A percentile compares a stretch with the other conserved stretches of the same genome.
Conservation (phyloP, 1,140 invertebrate species). For the Odontomachus brunneus region DNA sequence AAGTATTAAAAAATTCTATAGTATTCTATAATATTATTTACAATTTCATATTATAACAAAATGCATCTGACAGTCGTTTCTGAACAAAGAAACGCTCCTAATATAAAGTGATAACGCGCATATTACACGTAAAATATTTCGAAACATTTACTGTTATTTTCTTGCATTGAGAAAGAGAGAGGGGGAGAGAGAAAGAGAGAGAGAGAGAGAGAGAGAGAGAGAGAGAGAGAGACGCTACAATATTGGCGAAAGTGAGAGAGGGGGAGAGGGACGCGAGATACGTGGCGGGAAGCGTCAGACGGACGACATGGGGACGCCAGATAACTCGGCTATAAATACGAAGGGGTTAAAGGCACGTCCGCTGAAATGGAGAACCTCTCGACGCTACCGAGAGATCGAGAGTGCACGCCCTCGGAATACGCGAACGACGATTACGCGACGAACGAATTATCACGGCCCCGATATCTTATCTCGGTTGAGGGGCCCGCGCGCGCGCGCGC, state of each 20-base stretch:
- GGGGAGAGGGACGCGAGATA: not conserved
- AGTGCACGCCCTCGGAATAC: constrained; percentile 34
- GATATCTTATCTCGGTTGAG: constrained; percentile 68
- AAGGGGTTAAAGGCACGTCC: constrained; percentile 45
- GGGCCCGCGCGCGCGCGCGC: not conserved
- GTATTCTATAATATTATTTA: too few relatives aligned
- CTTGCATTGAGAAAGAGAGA: too few relatives aligned
- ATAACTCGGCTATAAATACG: constrained; percentile 48
- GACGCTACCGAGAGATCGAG: constrained; percentile 54
- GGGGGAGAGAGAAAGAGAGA: too few relatives aligned
- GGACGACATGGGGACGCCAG: constrained; percentile 13
- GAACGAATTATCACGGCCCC: constrained; percentile 63
- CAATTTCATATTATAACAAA: too few relatives aligned
- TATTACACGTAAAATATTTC: not conserved
- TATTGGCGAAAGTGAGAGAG: not conserved
- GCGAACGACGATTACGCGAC: constrained; percentile 58
- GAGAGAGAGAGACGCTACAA: not conserved
- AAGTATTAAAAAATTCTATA: too few relatives aligned
- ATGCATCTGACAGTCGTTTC: too few relatives aligned
- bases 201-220: too few relatives aligned
- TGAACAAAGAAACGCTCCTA: too few relatives aligned
- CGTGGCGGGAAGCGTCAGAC: constrained; percentile 1
- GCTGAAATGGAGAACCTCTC: constrained; percentile 69
- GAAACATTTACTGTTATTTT: too few relatives aligned
- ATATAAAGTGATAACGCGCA: too few relatives aligned